These are phyloP conservation scores for Drosophila chauvacae DNA, from an alignment of 1,140 invertebrate genomes.

Conservation along the genomic window DNA sequence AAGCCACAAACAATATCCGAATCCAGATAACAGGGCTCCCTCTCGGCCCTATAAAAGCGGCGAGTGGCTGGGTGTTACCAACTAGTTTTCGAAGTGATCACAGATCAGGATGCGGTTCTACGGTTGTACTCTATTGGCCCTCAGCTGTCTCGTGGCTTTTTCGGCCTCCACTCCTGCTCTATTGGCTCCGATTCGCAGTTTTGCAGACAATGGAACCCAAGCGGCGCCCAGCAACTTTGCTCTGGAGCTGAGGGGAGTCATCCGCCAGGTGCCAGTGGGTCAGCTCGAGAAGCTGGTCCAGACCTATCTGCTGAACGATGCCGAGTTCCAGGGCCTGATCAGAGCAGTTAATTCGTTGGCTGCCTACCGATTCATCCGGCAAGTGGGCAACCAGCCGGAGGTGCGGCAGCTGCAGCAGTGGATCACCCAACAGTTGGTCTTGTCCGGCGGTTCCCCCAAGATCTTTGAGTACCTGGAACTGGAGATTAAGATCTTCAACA, in stretches of 20 bases:
- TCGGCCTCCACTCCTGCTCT: background rate
- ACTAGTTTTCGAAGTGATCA: conserved; percentile 15
- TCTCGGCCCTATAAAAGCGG: conserved; percentile 37
- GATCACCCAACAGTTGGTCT: conserved; percentile 58
- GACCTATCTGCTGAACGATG: conserved; percentile 72
- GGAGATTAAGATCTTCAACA: conserved; percentile 70
- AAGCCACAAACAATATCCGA: conserved; percentile 27
- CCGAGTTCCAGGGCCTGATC: conserved; percentile 63
- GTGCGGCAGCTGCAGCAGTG: conserved; percentile 59
- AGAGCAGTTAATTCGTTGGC: conserved; percentile 61
- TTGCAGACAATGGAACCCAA: background rate
- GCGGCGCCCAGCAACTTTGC: conserved; percentile 41
- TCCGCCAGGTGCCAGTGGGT: conserved; percentile 47
- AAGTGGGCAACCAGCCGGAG: conserved; percentile 62
- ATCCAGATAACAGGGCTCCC: conserved; percentile 8
- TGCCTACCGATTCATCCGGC: conserved; percentile 49
- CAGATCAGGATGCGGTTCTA: conserved; percentile 30
- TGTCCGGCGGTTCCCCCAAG: conserved; percentile 55
- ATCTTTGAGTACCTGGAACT: conserved; percentile 69
- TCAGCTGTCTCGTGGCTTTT: conserved; percentile 36
- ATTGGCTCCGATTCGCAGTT: conserved; percentile 3
- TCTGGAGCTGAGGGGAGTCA: conserved; percentile 55
- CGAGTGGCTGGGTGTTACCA: background rate
- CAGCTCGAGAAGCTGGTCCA: conserved; percentile 59
- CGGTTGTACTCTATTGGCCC: conserved; percentile 17